A percentile compares a stretch with the other conserved stretches of the same genome.
These are phyloP conservation scores for Agrypnus murinus DNA, from an alignment of 2,888 invertebrate species.

Conservation along the genomic window DNA sequence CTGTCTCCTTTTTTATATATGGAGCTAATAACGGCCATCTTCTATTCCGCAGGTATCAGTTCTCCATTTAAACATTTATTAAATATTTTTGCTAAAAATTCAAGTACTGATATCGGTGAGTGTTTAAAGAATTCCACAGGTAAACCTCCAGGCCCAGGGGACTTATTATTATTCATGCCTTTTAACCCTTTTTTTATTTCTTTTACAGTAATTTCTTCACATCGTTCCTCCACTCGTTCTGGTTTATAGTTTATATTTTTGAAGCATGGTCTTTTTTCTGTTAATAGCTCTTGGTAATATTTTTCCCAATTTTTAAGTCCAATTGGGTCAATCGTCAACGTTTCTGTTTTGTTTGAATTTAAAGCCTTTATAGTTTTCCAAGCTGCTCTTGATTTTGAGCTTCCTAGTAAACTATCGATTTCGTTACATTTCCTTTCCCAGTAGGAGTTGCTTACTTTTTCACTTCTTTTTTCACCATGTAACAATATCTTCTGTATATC, in stretches of 20 bases:
- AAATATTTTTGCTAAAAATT: constrained; percentile 14
- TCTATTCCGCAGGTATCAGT: constrained; percentile 43
- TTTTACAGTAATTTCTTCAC: no score
- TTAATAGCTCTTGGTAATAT: constrained; percentile 13
- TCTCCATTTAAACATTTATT: constrained; percentile 33
- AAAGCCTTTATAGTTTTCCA: no score
- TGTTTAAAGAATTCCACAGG: constrained; percentile 21
- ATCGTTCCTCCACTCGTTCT: background rate
- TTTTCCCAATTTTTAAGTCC: background rate
- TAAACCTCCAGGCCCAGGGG: constrained; percentile 29
- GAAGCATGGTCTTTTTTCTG: background rate
- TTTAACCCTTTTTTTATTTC: constrained; percentile 35
- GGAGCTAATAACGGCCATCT: constrained; percentile 30
- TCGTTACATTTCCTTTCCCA: constrained; percentile 27
- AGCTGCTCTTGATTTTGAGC: constrained; percentile 17
- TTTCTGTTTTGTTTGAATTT: no score
- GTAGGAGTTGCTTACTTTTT: constrained; percentile 16
- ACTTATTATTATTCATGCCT: constrained; percentile 22
- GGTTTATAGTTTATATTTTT: no score
- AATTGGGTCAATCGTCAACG: constrained; percentile 12
- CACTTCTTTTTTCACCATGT: constrained; percentile 18
- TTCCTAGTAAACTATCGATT: constrained; percentile 16
- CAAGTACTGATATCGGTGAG: no score
- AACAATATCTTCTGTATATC: background rate
- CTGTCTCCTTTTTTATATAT: constrained; percentile 43